Conservation (phyloP, 2,797 vertebrate genomes). For the Acanthurus tractus region DNA sequence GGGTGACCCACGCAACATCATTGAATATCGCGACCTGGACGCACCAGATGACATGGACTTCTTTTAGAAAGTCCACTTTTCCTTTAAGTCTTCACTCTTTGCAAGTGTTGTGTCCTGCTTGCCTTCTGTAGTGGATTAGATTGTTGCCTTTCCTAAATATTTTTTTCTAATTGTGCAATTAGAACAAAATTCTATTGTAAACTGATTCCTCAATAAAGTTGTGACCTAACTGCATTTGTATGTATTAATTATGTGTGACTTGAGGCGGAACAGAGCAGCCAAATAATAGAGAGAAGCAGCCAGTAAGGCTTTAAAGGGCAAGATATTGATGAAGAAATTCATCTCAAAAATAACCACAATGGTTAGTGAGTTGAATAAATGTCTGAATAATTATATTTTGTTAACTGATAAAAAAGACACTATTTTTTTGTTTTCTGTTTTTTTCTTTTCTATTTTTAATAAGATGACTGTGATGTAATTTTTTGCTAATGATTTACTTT, state of each 20-base stretch:
- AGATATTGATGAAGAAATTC: neutral
- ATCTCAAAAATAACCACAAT: neutral
- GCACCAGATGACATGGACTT: constrained; percentile 95
- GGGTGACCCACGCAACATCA: constrained; percentile 93
- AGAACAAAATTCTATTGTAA: constrained; percentile 53
- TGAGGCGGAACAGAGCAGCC: neutral
- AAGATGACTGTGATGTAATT: neutral
- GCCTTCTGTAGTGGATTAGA: constrained; percentile 26
- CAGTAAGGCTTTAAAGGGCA: neutral
- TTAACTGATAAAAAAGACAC: neutral
- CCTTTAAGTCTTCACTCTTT: constrained; percentile 8
- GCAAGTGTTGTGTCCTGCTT: constrained; percentile 32
- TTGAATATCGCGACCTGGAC: constrained; percentile 94
- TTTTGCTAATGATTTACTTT: neutral
- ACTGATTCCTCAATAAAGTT: constrained; percentile 73
- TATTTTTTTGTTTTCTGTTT: neutral
- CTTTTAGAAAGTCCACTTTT: constrained; percentile 83
- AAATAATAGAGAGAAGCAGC: neutral
- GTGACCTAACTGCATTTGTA: constrained; percentile 34
- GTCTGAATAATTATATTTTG: neutral
- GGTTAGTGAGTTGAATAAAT: neutral
- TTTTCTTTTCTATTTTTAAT: neutral
- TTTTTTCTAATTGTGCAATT: constrained; percentile 59
- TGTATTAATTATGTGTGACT: constrained; percentile 5
- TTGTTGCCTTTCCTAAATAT: constrained; percentile 31